These are phyloP conservation scores for Polymixis lichenea DNA, from an alignment of 2,888 invertebrate genomes.

Conservation along the genomic window DNA sequence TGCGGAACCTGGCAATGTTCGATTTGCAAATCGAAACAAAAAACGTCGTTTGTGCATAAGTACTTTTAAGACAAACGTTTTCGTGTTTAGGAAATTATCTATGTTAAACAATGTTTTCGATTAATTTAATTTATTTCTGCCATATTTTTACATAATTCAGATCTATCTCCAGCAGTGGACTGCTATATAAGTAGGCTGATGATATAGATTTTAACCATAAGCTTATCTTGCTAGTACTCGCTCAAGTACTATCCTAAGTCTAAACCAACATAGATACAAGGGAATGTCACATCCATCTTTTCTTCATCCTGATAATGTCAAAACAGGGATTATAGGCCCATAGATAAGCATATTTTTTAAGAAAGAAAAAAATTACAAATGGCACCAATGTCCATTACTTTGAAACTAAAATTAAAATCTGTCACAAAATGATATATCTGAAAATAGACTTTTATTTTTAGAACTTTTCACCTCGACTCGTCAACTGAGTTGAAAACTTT, in stretches of 20 bases:
- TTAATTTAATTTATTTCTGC: neutral
- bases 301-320: constrained; percentile 71
- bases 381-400: constrained; percentile 42
- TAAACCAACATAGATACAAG: constrained; percentile 60
- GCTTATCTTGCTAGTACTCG: constrained; percentile 32
- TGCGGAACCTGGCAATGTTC: neutral
- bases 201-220: neutral
- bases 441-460: constrained; percentile 44
- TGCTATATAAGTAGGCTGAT: no score
- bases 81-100: neutral
- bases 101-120: no score
- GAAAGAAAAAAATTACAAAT: constrained; percentile 46
- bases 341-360: constrained; percentile 61
- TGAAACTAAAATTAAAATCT: constrained; percentile 61
- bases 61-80: no score
- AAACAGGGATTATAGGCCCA: constrained; percentile 65
- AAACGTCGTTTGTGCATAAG: neutral
- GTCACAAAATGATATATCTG: constrained; percentile 58
- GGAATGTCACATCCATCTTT: constrained; percentile 74
- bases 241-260: constrained; percentile 57
- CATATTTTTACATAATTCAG: neutral
- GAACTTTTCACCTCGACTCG: constrained; percentile 18
- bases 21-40: neutral
- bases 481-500: neutral
- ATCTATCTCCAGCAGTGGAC: neutral